Conservation (phyloP, 2,113 vertebrate genomes). For the Epinephelus moara region DNA sequence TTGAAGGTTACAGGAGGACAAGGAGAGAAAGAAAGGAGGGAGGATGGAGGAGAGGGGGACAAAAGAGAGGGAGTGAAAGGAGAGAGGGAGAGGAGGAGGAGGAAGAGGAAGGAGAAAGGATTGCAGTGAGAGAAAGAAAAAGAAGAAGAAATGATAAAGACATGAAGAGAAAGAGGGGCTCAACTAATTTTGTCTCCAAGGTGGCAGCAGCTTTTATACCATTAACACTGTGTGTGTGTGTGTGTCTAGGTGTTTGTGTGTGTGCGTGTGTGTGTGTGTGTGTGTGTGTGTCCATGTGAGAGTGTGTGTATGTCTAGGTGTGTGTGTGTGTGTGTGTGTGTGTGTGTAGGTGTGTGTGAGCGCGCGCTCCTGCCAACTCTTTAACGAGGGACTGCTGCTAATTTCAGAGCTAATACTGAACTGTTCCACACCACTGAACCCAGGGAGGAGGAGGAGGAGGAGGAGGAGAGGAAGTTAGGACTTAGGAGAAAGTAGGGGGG, state of each 20-base stretch:
- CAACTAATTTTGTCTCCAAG: constrained; percentile 85
- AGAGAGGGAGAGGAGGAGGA: neutral
- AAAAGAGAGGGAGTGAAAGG: neutral
- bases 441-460: constrained; percentile 82
- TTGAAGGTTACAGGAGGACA: constrained; percentile 67
- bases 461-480: constrained; percentile 78
- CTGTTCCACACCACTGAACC: constrained; percentile 91
- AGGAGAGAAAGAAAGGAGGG: neutral
- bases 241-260: constrained; percentile 34
- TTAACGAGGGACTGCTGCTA: constrained; percentile 95
- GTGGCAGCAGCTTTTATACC: constrained; percentile 87
- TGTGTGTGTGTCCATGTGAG: constrained; percentile 22
- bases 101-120: neutral
- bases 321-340: constrained; percentile 30
- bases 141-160: constrained; percentile 52
- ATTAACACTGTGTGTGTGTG: constrained; percentile 81
- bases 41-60: constrained; percentile 22
- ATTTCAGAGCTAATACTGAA: constrained; percentile 98
- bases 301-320: constrained; percentile 21
- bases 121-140: constrained; percentile 4
- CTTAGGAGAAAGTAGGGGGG: neutral
- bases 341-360: neutral
- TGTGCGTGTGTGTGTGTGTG: constrained; percentile 19
- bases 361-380: constrained; percentile 86
- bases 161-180: constrained; percentile 66